Conservation (phyloP, 2,888 invertebrate genomes). For the Neocrepidodera transversa region DNA sequence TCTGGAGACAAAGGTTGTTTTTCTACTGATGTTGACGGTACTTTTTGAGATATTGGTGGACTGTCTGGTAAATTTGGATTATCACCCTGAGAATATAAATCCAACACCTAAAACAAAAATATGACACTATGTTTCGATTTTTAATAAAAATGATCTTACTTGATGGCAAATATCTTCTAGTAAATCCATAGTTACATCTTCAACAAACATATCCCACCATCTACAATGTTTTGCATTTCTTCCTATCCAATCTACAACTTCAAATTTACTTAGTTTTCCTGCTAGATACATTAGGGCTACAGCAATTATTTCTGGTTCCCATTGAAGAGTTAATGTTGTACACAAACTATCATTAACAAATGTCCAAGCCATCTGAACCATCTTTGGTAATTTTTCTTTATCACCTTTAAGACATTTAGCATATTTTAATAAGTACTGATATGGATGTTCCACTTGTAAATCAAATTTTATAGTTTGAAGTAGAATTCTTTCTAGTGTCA, state of each 20-base stretch:
- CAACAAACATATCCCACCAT: slow-evolving; percentile 99
- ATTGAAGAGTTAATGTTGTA: slow-evolving; percentile 95
- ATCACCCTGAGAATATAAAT: slow-evolving; percentile 79
- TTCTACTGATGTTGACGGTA: slow-evolving; percentile 63
- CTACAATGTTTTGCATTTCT: slow-evolving; percentile 76
- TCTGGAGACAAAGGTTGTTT: slow-evolving; percentile 53
- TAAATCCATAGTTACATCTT: slow-evolving; percentile 91
- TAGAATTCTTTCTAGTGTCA: slow-evolving; percentile 94
- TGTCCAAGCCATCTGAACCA: slow-evolving; percentile 99
- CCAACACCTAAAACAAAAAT: slow-evolving; percentile 68
- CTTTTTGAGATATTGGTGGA: slow-evolving; percentile 63
- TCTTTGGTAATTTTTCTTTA: slow-evolving; percentile 89
- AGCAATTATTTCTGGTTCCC: slow-evolving; percentile 99
- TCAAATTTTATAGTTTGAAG: slow-evolving; percentile 99
- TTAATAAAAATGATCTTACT: slow-evolving; percentile 60
- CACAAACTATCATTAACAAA: slow-evolving; percentile 98
- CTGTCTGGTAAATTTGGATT: slow-evolving; percentile 66
- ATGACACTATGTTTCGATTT: too few species aligned
- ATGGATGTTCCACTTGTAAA: slow-evolving; percentile 97
- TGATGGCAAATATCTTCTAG: slow-evolving; percentile 98
- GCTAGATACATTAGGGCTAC: slow-evolving; percentile 97
- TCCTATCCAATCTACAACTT: slow-evolving; percentile 92
- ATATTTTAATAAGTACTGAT: slow-evolving; percentile 90
- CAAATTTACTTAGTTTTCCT: slow-evolving; percentile 94
- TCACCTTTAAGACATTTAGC: slow-evolving; percentile 94